Evolutionary conservation across 2,113 vertebrate species (phyloP).

Genomic region (Psilopsiagon aymara): DNA sequence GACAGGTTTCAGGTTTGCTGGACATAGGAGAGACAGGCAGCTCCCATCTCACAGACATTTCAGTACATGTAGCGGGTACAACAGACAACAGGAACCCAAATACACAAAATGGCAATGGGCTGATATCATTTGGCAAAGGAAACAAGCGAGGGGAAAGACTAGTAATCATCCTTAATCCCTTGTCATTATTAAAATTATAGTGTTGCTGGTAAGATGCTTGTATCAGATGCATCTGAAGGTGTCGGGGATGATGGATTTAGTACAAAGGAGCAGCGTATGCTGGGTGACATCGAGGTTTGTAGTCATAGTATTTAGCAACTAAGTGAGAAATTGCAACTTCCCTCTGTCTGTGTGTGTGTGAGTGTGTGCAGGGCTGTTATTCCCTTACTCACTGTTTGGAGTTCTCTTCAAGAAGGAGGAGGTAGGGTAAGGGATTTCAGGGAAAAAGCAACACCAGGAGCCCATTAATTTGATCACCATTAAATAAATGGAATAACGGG

Average conservation of each 20-base stretch:
- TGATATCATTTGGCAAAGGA: not conserved
- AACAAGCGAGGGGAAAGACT: slow-evolving; percentile 6
- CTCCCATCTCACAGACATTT: not conserved
- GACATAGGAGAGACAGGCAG: not conserved
- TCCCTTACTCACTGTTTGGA: not conserved
- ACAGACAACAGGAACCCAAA: slow-evolving; percentile 16
- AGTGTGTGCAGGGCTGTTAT: not conserved
- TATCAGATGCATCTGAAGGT: not conserved
- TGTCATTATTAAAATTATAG: slow-evolving; percentile 55
- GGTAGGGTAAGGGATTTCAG: slow-evolving; percentile 6
- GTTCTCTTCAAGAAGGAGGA: slow-evolving; percentile 5
- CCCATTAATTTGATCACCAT: slow-evolving; percentile 3
- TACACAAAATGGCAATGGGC: not conserved
- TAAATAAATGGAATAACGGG: slow-evolving; percentile 2
- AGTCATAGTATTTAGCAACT: slow-evolving; percentile 1
- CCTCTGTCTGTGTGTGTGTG: not conserved
- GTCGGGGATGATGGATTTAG: slow-evolving; percentile 19
- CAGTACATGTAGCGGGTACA: not conserved
- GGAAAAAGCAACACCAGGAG: not conserved
- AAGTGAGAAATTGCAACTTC: not conserved
- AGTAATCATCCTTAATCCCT: slow-evolving; percentile 35
- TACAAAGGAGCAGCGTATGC: not conserved
- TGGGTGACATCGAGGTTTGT: not conserved
- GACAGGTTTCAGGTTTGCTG: slow-evolving; percentile 11
- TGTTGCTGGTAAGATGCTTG: not conserved